Evolutionary conservation across 2,113 vertebrate genomes (phyloP), one percentile per base, ranked within the genome.

Genomic region (Pteropus alecto): DNA sequence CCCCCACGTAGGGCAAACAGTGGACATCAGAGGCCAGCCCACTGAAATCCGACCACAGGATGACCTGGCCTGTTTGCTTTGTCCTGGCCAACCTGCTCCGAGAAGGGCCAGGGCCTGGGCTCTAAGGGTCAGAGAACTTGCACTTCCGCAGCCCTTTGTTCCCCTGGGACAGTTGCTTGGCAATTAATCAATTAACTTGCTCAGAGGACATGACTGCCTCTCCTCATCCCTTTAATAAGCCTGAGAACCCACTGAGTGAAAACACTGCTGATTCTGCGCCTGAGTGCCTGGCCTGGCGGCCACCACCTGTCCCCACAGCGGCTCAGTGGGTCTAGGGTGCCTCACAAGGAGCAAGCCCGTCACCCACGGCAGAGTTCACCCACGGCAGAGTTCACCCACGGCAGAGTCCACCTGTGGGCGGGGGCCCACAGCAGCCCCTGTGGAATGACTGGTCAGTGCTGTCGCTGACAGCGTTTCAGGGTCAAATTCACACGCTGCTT

Each of bases 381-480:
- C n/a, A n/a, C n/a, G n/a, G n/a, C n/a, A n/a, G n/a, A n/a, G n/a
- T n/a, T 43, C 26, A 41, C 8, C 56, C 38, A 41, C 56, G 14
- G 2, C 2, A 11, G 46, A n/a, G 1, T 35, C 35, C 70, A 5
- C 22, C 67, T 48, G n/a, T 43, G 46, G 61, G 2, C 7, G 7
- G 6, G 14, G 18, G 28, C 8, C 46, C 76, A 43, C 21, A 19
- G 33, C 35, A 21, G 41, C n/a, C 43, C 56, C 74, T 19, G 12
- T 7, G 19, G 22, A 9, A 26, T 1, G 26, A 4, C 0, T 0
- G 10, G 3, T 15, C n/a, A 43, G 28, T 9, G 76, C 46, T 3
- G 1, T 8, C 43, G 41, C 38, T 0, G 19, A 60, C 14, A 14
- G 22, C 0, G 7, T 21, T 74, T 77, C n/a, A 8, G 38, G 51